Conservation (phyloP, 1,140 invertebrate species). For the Mylabris phalerata region DNA sequence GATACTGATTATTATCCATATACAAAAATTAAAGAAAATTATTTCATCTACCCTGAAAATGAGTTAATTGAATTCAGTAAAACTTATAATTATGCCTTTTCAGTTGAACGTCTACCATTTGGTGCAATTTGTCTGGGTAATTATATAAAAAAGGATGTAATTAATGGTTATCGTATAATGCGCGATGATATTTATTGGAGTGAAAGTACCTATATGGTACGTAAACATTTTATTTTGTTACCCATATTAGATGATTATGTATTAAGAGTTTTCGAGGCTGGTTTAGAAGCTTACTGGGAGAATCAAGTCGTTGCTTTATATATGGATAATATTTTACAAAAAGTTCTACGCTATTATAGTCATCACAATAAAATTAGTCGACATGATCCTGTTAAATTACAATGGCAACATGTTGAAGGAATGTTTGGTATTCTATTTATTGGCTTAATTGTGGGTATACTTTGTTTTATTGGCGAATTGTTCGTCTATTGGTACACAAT, state of each 20-base stretch:
- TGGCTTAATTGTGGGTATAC: conserved; percentile 6
- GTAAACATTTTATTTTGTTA: conserved; percentile 46
- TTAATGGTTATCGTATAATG: conserved; percentile 45
- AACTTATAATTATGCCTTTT: conserved; percentile 44
- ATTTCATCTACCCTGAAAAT: conserved; percentile 41
- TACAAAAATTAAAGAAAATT: conserved; percentile 42
- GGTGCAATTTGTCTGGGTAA: conserved; percentile 39
- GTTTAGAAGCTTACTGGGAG: conserved; percentile 26
- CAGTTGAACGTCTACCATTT: conserved; percentile 46
- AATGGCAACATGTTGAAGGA: conserved; percentile 27
- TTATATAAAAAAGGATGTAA: conserved; percentile 46
- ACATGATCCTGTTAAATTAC: conserved; percentile 20
- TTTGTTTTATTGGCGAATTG: neutral
- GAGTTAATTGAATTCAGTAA: conserved; percentile 41
- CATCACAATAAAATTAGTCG: conserved; percentile 3
- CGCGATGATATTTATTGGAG: conserved; percentile 49
- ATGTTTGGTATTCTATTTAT: conserved; percentile 24
- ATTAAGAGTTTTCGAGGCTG: conserved; percentile 24
- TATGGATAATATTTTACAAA: conserved; percentile 27
- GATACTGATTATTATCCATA: conserved; percentile 39
- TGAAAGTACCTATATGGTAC: conserved; percentile 46
- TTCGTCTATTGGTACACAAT: too few relatives aligned
- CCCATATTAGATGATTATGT: conserved; percentile 17
- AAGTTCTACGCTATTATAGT: conserved; percentile 20
- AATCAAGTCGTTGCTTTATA: conserved; percentile 6